Base-by-base conservation (phyloP, 2,113 vertebrate genomes). In the Alethe castanea region DNA sequence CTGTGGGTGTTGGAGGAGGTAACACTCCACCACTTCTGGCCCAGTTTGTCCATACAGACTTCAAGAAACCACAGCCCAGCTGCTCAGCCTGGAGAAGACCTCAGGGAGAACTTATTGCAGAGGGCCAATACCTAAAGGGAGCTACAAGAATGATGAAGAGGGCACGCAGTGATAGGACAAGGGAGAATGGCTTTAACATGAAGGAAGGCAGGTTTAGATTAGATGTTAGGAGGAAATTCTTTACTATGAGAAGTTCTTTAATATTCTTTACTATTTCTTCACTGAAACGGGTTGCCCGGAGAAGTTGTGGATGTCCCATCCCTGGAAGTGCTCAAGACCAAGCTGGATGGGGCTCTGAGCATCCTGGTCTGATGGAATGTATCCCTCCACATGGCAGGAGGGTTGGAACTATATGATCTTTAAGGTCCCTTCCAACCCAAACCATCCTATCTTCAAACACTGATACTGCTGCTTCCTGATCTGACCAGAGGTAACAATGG, bases 1-100 rank as follows among this genome's bases (percentile, higher is more conserved):
- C 22, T 31, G 26, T 5, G 24, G 4, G 14, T 71, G 20, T 6
- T 26, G 53, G 40, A 79, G 57, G 25, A 71, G 5, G 16, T 15
- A 15, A 64, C 26, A 31, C 29, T 47, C 7, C 35, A 20, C 7
- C 2, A 7, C 38, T 81, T 42, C 52, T 66, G 31, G 53, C 14
- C 54, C 31, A 23, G 5, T 16, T 69, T 69, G 15, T 19, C 29
- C 9, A 8, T 2, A 8, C 8, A 47, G 15, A 50, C 0, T 0
- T 14, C 35, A 47, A 18, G 47, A 71, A 82, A 67, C 9, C 29
- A 22, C 40, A 82, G 31, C 24, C n/a, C 22, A 22, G 45, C 14
- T 47, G 47, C 47, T 60, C n/a, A 40, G n/a, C 28, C 47, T 47
- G 47, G n/a, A 53, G 53, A 53, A 40, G n/a, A 29, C 19, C 60